Conservation (phyloP, 2,888 invertebrate species). For the Tetragnatha montana region DNA sequence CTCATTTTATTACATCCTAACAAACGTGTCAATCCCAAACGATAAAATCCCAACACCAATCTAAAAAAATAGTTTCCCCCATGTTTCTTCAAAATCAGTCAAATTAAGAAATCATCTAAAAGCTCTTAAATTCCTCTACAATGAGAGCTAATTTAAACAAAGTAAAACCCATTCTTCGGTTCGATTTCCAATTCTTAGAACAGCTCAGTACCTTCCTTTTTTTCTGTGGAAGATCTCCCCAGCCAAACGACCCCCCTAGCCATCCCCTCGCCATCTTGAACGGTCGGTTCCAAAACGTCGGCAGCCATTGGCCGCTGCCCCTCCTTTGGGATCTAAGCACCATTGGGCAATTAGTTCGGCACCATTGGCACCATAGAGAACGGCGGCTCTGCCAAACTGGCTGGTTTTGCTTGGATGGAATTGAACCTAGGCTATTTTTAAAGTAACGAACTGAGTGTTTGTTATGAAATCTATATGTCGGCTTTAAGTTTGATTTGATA, state of each 20-base stretch:
- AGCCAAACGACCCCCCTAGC: background rate
- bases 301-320: conserved; percentile 31
- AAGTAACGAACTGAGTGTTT: no score
- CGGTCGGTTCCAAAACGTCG: conserved; percentile 9
- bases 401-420: background rate
- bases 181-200: background rate
- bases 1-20: no score
- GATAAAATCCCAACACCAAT: no score
- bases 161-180: no score
- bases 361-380: conserved; percentile 56
- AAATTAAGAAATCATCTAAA: background rate
- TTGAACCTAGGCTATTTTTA: no score
- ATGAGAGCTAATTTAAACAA: background rate
- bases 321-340: conserved; percentile 18
- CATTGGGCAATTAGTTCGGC: conserved; percentile 59
- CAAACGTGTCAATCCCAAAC: no score
- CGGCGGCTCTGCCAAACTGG: conserved; percentile 10
- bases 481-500: no score
- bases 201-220: no score
- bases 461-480: no score
- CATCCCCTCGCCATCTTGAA: conserved; percentile 22
- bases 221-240: background rate
- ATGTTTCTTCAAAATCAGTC: no score
- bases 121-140: background rate
- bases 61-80: no score